phyloP scores from a whole-genome alignment of 1,140 invertebrate genomes.

The Saccostrea glomerata region DNA sequence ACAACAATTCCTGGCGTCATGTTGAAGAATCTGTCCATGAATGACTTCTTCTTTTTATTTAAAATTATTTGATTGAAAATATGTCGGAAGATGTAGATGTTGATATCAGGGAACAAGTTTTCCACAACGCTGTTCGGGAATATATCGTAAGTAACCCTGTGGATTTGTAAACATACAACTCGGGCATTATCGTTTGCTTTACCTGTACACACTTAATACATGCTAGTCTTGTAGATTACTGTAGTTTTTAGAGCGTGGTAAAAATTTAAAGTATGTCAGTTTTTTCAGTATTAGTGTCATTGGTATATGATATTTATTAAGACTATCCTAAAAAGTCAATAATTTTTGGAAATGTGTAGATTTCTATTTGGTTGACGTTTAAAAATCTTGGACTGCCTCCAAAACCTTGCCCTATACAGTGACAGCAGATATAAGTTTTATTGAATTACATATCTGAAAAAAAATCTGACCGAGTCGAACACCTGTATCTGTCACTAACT shows the following conservation, averaged over 20 bases:
- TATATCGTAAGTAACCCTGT: constrained; percentile 85
- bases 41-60: not conserved
- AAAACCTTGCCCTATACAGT: not conserved
- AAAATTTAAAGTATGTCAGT: not conserved
- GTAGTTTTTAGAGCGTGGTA: constrained; percentile 23
- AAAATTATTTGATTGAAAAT: constrained; percentile 40
- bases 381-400: not conserved
- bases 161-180: not conserved
- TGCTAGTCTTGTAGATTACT: not conserved
- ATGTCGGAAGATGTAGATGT: constrained; percentile 59
- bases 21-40: constrained; percentile 11
- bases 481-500: not conserved
- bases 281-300: not conserved
- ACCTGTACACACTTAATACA: not conserved
- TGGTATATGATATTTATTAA: not conserved
- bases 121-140: constrained; percentile 94
- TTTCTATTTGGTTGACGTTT: not conserved
- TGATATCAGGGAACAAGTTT: constrained; percentile 77
- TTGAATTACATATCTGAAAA: not conserved
- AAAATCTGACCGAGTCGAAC: not conserved
- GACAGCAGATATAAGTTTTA: not conserved
- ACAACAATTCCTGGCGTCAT: constrained; percentile 41
- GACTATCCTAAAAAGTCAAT: not conserved
- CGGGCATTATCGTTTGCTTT: not conserved
- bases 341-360: not conserved